Conservation (phyloP, 2,797 vertebrate species). For the Adelosebastes latens region DNA sequence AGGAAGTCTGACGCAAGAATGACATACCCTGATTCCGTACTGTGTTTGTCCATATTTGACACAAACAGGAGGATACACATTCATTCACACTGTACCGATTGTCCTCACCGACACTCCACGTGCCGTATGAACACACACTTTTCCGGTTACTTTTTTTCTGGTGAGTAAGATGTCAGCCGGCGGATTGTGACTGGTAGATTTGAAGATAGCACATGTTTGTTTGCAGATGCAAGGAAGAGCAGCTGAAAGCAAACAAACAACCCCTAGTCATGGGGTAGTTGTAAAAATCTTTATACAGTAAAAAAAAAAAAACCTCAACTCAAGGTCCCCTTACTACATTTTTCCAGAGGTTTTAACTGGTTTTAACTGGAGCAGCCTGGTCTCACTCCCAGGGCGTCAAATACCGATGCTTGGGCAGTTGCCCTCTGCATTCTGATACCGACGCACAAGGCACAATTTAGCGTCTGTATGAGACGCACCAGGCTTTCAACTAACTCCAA, state of each 20-base stretch:
- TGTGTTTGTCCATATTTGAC: slow-evolving; percentile 1
- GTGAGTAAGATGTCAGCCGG: background rate
- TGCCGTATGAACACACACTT: background rate
- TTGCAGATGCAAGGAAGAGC: background rate
- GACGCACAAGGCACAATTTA: background rate
- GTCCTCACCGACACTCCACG: background rate
- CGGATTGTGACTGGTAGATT: background rate
- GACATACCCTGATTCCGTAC: slow-evolving; percentile 16
- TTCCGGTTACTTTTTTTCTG: background rate
- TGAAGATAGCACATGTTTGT: background rate
- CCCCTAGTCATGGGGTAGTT: too few relatives aligned
- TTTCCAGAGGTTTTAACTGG: background rate
- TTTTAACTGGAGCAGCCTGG: background rate
- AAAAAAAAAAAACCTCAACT: background rate
- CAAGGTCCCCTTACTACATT: background rate
- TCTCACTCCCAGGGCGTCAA: background rate
- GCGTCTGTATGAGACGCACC: background rate
- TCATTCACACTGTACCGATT: background rate
- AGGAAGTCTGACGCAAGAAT: slow-evolving; percentile 68
- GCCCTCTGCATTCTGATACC: background rate
- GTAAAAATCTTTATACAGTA: too few relatives aligned
- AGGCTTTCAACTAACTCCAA: background rate
- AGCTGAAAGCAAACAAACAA: background rate
- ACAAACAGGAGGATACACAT: slow-evolving; percentile 37
- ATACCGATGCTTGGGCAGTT: background rate